A percentile compares a stretch with the other conserved stretches of the same genome.
phyloP scores from a whole-genome alignment of 2,888 invertebrate genomes.

The Tinea semifulvella region DNA sequence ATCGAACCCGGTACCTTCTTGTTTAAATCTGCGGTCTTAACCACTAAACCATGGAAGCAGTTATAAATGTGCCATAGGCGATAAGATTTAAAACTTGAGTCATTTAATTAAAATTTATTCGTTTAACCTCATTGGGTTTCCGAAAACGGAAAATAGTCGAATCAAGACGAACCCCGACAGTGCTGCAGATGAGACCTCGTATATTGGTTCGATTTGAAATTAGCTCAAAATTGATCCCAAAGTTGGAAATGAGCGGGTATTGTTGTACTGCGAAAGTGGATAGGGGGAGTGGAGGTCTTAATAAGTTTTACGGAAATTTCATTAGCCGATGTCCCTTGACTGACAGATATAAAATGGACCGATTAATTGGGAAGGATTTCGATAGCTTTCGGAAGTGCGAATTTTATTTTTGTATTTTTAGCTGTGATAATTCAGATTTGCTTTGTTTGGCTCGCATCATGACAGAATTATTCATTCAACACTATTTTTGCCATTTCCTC shows the following conservation, averaged over 20 bases:
- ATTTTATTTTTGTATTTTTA: too few species aligned
- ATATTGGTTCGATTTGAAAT: slow-evolving; percentile 7
- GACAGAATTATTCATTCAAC: too few species aligned
- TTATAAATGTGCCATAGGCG: too few species aligned
- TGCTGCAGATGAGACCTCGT: slow-evolving; percentile 2
- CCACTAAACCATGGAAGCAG: too few species aligned
- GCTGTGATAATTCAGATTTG: too few species aligned
- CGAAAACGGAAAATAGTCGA: not conserved
- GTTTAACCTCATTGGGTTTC: too few species aligned
- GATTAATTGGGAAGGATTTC: slow-evolving; percentile 13
- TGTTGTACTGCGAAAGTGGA: slow-evolving; percentile 1
- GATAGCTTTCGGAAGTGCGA: not conserved
- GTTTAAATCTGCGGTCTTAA: too few species aligned
- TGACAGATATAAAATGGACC: slow-evolving; percentile 14
- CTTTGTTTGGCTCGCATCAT: too few species aligned
- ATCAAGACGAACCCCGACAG: not conserved
- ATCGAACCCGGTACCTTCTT: too few species aligned
- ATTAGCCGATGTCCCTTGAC: slow-evolving; percentile 11
- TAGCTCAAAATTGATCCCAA: not conserved
- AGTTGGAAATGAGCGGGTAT: slow-evolving; percentile 7
- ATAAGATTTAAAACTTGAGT: too few species aligned
- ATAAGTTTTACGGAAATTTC: slow-evolving; percentile 15
- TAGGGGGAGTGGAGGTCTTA: slow-evolving; percentile 3
- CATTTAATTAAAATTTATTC: too few species aligned
- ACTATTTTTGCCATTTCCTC: too few species aligned